Evolutionary conservation across 2,113 vertebrate genomes (phyloP).

Genomic region (Phainopepla nitens): DNA sequence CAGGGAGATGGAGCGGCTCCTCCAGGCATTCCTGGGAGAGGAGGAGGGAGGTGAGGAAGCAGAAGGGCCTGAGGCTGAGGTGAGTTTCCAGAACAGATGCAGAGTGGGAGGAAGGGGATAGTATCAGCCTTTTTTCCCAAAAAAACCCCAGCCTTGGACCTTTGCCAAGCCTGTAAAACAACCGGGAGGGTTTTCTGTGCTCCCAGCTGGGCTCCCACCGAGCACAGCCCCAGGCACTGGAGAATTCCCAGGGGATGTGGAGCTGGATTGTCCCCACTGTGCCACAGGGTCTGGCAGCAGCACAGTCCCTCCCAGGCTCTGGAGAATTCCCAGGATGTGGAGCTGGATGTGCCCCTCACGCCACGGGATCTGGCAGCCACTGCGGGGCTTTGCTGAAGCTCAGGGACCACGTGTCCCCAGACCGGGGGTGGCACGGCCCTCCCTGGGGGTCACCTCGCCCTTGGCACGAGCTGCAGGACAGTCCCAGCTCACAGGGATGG

Average conservation of each 20-base stretch:
- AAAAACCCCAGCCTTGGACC: background rate
- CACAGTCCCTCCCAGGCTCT: background rate
- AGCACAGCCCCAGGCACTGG: background rate
- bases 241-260: background rate
- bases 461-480: background rate
- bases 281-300: background rate
- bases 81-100: background rate
- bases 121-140: accelerated
- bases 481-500: background rate
- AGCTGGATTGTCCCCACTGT: background rate
- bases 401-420: background rate
- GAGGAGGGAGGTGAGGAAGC: background rate
- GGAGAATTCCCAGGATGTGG: background rate
- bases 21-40: background rate
- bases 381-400: background rate
- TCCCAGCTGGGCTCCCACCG: background rate
- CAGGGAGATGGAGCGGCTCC: background rate
- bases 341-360: accelerated
- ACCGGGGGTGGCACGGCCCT: accelerated
- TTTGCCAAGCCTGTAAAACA: background rate
- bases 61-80: background rate
- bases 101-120: background rate
- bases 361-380: background rate
- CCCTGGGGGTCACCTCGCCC: background rate
- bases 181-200: accelerated